Percentiles rank a stretch among this genome's conserved stretches.
These are phyloP conservation scores for Distichodus sexfasciatus DNA, from an alignment of 2,797 vertebrate species.

Conservation along the genomic window DNA sequence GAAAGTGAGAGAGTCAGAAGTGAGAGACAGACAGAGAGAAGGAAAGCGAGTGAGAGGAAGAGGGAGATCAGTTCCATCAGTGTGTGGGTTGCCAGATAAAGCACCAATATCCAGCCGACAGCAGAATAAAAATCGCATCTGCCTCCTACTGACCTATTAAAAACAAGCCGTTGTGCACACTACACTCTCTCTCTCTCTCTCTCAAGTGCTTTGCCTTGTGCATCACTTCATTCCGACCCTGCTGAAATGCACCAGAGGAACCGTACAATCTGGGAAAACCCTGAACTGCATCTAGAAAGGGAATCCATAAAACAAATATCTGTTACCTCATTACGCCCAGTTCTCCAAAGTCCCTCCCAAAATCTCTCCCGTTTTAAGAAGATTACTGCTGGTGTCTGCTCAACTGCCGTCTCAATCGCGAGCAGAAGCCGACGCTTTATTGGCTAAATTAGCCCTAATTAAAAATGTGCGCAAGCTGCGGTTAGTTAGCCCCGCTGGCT, in stretches of 20 bases:
- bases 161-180: not conserved
- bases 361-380: conserved; percentile 51
- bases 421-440: conserved; percentile 44
- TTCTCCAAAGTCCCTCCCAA: conserved; percentile 46
- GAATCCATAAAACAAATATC: conserved; percentile 43
- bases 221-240: too few species aligned
- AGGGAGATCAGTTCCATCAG: not conserved
- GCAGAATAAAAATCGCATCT: conserved; percentile 11
- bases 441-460: conserved; percentile 57
- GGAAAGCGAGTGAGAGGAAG: not conserved
- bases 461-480: conserved; percentile 44
- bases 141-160: not conserved
- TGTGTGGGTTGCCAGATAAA: not conserved
- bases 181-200: not conserved
- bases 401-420: conserved; percentile 56
- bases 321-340: conserved; percentile 59
- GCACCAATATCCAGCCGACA: conserved; percentile 6
- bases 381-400: conserved; percentile 56
- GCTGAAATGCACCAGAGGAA: too few species aligned
- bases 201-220: not conserved
- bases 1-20: not conserved
- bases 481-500: conserved; percentile 30
- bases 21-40: not conserved
- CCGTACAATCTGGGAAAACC: not conserved
- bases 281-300: conserved; percentile 26